Base-by-base conservation (phyloP, 2,888 invertebrate genomes). In the Tribolium freemani region DNA sequence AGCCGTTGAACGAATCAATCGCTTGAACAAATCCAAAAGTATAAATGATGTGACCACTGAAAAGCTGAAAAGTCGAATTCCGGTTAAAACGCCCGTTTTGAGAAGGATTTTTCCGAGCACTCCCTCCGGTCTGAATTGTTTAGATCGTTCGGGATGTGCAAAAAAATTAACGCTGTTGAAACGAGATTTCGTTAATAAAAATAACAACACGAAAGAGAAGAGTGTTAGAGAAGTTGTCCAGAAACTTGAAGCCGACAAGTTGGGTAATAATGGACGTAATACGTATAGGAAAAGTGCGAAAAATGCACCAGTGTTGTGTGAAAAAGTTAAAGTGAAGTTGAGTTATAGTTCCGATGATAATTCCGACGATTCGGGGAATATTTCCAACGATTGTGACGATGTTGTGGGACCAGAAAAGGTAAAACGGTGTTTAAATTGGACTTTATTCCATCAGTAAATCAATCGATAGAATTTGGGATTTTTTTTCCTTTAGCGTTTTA, bases 331-430 rank as follows among this genome's bases (percentile, higher is more conserved):
- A 70, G 79, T 80, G n/a, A 74, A 73, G 30, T 69, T 82, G 66
- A 83, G 90, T 84, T 89, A 90, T 77, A 89, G 89, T 76, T 92
- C 92, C 4, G 92, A 92, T 80, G 93, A 93, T 80, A 87, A 87
- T 72, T 82, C 93, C 70, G 94, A 94, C 80, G 94, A 94, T 87
- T 94, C 94, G 69, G 94, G 94, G 72, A 93, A 94, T 86, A 94
- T 93, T 78, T 94, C 94, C 58, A 93, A 93, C 82, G 93, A 84
- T 71, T 79, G 79, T 68, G 83, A 83, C 46, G 82, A 81, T 10
- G 60, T 76, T 5, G 16, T 16, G 16, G 48, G 60, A 13, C 20
- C 26, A 3, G 66, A 71, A 21, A 71, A 71, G 66, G 66, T 64
- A 48, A 38, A n/a, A n/a, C n/a, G n/a, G n/a, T n/a, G n/a, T n/a